Base-by-base conservation (phyloP, 2,797 vertebrate species). In the Nyctibius grandis region DNA sequence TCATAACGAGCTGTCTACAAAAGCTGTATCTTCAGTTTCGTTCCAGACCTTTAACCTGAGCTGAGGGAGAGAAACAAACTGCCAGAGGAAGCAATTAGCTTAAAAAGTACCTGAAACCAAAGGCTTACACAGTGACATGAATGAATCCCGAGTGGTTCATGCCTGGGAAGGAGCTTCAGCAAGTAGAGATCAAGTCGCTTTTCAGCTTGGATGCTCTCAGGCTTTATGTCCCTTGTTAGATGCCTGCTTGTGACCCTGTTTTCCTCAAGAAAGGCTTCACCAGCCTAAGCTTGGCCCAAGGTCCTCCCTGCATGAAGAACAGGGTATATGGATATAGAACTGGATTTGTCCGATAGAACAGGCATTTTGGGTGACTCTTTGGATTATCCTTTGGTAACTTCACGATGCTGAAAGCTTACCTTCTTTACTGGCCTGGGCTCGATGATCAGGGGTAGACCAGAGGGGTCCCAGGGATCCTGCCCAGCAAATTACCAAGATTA, bases 401-500 rank as follows among this genome's bases (percentile, higher is more conserved):
- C 51, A 25, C 0, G 1, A 34, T 10, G 45, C 57, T 59, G 34
- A 33, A 67, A 57, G 31, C 60, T 44, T 42, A 45, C 13, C 12
- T 42, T 44, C 33, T 72, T 69, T 19, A 10, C 65, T 42, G 70
- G 36, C 25, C 51, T 22, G 26, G 22, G 38, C 50, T 26, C 36
- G 16, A 11, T 21, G 67, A 38, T 42, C 9, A 2, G 56, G 8
- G n/a, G 25, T 2, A 26, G 63, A 85, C 8, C 1, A 0, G 44
- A 36, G 31, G 25, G 25, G 6, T 63, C 31, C 34, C 34, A 33
- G 40, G 34, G 34, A 33, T 34, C 72, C 60, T 38, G 42, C 67
- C 33, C 42, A 45, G 54, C 42, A 29, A 11, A 28, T 7, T 3
- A 26, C 5, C 6, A 1, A 3, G 14, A 5, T 26, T 0, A 33